phyloP scores from a whole-genome alignment of 2,113 vertebrate species.

The Proterorhinus semilunaris region DNA sequence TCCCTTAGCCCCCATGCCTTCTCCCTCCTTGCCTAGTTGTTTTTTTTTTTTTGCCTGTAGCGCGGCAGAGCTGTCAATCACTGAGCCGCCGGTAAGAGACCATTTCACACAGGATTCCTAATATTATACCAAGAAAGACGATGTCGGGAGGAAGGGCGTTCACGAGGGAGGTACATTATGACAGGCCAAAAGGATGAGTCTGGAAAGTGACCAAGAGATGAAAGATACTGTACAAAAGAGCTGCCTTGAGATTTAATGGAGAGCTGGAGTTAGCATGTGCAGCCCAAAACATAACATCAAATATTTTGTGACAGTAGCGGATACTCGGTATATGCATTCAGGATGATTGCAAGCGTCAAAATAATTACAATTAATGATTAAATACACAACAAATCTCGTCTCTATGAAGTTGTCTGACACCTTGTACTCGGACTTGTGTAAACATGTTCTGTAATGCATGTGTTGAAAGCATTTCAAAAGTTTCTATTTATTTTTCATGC shows the following conservation, averaged over 20 bases:
- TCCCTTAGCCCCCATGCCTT: conserved; percentile 23
- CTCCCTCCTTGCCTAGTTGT: not conserved
- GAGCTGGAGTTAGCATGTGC: not conserved
- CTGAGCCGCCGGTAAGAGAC: conserved; percentile 47
- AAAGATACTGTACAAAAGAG: not conserved
- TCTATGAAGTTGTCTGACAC: too few relatives aligned
- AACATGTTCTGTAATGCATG: too few relatives aligned
- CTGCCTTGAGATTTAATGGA: not conserved
- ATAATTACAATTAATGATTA: too few relatives aligned
- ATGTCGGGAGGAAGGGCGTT: conserved; percentile 8
- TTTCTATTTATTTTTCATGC: too few relatives aligned
- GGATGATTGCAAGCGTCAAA: not conserved
- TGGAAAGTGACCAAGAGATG: conserved; percentile 14
- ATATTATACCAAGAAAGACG: conserved; percentile 33
- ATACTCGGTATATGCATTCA: not conserved
- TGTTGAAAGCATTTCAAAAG: too few relatives aligned
- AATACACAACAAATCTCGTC: too few relatives aligned
- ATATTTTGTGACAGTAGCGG: too few relatives aligned
- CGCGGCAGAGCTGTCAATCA: conserved; percentile 58
- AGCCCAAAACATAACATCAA: not conserved
- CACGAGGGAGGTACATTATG: conserved; percentile 19
- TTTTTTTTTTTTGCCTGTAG: conserved; percentile 3
- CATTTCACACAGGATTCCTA: conserved; percentile 55
- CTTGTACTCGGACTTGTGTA: too few relatives aligned
- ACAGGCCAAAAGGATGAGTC: conserved; percentile 43